A percentile compares a stretch with the other conserved stretches of the same genome.
These are phyloP conservation scores for Plecotus auritus DNA, from an alignment of 2,113 vertebrate genomes.

Conservation along the genomic window DNA sequence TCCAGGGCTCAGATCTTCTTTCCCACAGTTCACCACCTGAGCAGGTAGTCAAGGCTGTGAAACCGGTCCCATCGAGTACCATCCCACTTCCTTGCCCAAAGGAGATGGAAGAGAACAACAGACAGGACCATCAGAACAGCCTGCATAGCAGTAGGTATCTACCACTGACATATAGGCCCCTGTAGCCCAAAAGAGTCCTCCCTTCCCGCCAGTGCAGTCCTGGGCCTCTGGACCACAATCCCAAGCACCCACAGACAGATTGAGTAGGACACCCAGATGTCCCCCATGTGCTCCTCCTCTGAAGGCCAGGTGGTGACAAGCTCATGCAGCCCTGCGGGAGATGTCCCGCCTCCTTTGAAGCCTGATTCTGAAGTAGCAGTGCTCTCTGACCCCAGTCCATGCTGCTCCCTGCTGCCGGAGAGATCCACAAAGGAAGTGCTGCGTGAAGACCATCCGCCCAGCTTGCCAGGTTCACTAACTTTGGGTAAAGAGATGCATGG, in stretches of 20 bases:
- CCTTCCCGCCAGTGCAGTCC: accelerated
- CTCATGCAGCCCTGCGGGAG: not conserved
- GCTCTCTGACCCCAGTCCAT: constrained; percentile 80
- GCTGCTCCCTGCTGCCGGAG: constrained; percentile 85
- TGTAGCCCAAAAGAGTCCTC: not conserved
- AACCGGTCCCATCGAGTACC: not conserved
- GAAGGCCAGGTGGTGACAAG: accelerated
- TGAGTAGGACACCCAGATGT: too few species aligned
- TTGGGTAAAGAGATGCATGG: constrained; percentile 70
- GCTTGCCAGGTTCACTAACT: constrained; percentile 70
- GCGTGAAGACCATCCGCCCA: constrained; percentile 72
- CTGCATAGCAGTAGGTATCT: accelerated
- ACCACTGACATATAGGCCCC: too few species aligned
- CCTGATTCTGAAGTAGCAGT: constrained; percentile 72
- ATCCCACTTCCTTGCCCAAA: not conserved
- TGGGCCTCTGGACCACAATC: not conserved
- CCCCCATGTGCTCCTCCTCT: accelerated
- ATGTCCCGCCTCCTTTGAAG: not conserved
- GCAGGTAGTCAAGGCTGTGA: accelerated
- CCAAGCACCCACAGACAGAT: too few species aligned
- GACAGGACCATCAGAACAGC: not conserved
- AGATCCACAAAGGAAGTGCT: constrained; percentile 79
- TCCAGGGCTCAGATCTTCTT: accelerated
- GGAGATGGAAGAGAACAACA: not conserved
- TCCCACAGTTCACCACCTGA: accelerated